These are phyloP conservation scores for Rissa tridactyla DNA, from an alignment of 2,113 vertebrate species.

Conservation along the genomic window DNA sequence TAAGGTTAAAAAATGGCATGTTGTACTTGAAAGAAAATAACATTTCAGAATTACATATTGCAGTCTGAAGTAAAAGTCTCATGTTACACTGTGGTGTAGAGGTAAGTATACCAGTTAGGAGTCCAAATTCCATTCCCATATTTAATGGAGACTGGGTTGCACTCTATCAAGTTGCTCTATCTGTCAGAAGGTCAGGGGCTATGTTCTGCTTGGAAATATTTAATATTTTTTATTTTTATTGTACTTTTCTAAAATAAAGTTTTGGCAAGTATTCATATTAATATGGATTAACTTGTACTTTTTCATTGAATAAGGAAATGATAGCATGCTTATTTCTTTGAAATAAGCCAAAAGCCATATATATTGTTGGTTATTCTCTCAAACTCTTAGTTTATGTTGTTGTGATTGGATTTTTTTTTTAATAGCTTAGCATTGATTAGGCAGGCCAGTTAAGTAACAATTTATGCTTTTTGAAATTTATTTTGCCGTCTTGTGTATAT, in stretches of 20 bases:
- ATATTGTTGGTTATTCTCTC: not conserved
- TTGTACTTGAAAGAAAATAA: not conserved
- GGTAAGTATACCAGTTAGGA: not conserved
- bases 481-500: not conserved
- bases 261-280: not conserved
- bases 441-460: not conserved
- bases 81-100: not conserved
- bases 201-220: not conserved
- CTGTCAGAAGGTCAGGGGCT: not conserved
- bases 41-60: not conserved
- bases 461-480: not conserved
- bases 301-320: not conserved
- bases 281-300: not conserved
- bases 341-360: not conserved
- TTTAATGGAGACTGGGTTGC: not conserved
- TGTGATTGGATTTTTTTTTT: not conserved
- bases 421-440: not conserved
- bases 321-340: not conserved
- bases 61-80: not conserved
- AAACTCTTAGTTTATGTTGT: not conserved
- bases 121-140: not conserved
- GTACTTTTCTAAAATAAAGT: not conserved
- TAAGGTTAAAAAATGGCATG: not conserved
- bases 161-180: fast-evolving
- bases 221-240: not conserved